Evolutionary conservation across 2,888 invertebrate genomes (phyloP), one percentile per base, ranked within the genome.

Genomic region (Diaphora mendica): DNA sequence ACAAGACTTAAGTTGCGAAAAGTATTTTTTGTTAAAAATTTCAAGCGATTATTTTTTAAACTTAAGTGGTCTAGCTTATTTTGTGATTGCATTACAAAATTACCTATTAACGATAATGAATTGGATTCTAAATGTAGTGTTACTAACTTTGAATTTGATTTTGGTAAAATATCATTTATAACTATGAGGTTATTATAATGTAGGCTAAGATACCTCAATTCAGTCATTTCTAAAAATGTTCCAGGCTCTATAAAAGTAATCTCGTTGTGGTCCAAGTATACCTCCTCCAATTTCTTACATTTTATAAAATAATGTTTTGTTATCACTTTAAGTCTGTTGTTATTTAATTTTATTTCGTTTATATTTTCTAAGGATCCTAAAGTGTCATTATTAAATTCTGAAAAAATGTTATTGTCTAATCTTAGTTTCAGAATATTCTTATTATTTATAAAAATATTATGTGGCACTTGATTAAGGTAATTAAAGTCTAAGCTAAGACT

Each of bases 401-500:
- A 96, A 84, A 99, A 97, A 92, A 97, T 97, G 93, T 99, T 99
- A 91, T 98, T 97, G 94, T 99, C 99, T 91, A 99, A 93, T 85
- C 98, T 98, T 82, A 99, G 93, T 44, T 97, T 97, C 30, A 97
- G 97, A 76, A 99, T 96, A 89, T 97, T 97, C 78, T 96, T 96
- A 92, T 97, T 98, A 88, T 97, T 96, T 86, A 96, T 96, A 89
- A 98, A 97, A 90, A 98, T 96, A 88, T 97, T 97, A 81, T 97
- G 97, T 77, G 98, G 98, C 88, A 99, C 96, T 88, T 97, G 96
- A 85, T 97, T 97, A 86, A 99, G 97, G 90, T 98, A 98, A 94
- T 99, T 99, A 83, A 97, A 97, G 87, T 98, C 98, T 86, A 99
- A 96, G 91, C 98, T 98, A 82, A 99, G 94, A 91, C 98, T 98